Evolutionary conservation across 2,888 invertebrate genomes (phyloP), one percentile per base, ranked within the genome.

Genomic region (Ichneumoninae sp.): DNA sequence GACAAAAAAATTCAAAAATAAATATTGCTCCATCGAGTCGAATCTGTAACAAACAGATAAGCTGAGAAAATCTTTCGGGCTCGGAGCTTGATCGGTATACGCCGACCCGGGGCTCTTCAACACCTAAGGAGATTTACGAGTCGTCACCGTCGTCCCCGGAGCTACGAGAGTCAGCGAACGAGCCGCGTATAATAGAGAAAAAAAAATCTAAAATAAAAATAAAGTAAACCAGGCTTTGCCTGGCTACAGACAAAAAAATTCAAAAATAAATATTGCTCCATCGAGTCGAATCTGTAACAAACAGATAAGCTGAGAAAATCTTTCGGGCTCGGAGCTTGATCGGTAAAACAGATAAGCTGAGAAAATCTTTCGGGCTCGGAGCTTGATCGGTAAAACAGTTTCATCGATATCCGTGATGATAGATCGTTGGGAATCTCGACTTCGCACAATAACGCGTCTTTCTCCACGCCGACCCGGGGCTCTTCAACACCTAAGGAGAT

Each of bases 61-160:
- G 16, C 26, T 63, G 13, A 33, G 6, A 13, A n/a, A n/a, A 63
- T 26, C 8, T 71, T 22, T 79, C 60, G 79, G 60, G 22, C 40
- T 60, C 33, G 78, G 5, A 26, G 26, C 19, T 60, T 7, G 68
- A 47, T 80, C 52, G 63, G 54, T 30, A 16, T 83, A 78, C 74
- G 70, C 77, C 75, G 81, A 78, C 80, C 84, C 74, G 22, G 83
- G 78, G 84, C 85, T 85, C 91, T 90, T 91, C 90, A 89, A 90
- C 90, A 88, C 89, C 88, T 90, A 87, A 88, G 86, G 84, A 90
- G 91, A 92, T 92, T 92, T 92, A 91, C 89, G 90, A 90, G 89
- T 87, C 87, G 89, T 79, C 79, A 52, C 50, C 50, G 33, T 54
- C 52, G 75, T 63, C 16, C n/a, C 60, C 60, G 30, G 33, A 26